Evolutionary conservation across 2,888 invertebrate genomes (phyloP).

Genomic region (Acronicta leporina): DNA sequence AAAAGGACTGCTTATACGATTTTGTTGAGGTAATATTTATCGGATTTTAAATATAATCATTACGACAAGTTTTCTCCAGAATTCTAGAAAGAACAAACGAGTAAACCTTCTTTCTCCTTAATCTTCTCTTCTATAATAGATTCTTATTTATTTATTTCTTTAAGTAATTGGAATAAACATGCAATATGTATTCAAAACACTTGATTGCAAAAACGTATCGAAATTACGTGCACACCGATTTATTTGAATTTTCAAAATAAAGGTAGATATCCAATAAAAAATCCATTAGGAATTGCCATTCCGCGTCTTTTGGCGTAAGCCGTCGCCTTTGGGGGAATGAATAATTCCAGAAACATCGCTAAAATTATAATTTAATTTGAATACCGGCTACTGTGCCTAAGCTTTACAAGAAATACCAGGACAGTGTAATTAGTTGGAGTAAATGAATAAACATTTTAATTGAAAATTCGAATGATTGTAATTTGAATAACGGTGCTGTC

Average conservation of each 20-base stretch:
- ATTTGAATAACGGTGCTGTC: too few species aligned
- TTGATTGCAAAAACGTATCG: not conserved
- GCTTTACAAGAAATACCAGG: not conserved
- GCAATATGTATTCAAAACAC: not conserved
- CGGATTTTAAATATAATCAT: too few species aligned
- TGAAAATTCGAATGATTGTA: too few species aligned
- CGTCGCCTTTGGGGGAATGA: not conserved
- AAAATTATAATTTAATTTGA: conserved; percentile 7
- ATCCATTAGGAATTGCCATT: not conserved
- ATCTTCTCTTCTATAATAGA: too few species aligned
- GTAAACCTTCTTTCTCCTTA: too few species aligned
- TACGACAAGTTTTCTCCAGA: too few species aligned
- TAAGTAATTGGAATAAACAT: not conserved
- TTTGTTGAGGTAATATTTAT: conserved; percentile 90
- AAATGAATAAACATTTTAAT: too few species aligned
- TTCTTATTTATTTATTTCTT: too few species aligned
- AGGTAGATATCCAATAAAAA: conserved; percentile 1
- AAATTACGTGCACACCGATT: too few species aligned
- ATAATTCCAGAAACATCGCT: conserved; percentile 2
- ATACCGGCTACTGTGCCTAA: not conserved
- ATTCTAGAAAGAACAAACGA: too few species aligned
- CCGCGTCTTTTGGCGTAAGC: conserved; percentile 1
- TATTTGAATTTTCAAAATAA: not conserved
- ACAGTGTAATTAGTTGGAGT: too few species aligned
- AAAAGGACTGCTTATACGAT: conserved; percentile 94